Conservation (phyloP, 2,888 invertebrate genomes). For the Oxycera nigricornis region DNA sequence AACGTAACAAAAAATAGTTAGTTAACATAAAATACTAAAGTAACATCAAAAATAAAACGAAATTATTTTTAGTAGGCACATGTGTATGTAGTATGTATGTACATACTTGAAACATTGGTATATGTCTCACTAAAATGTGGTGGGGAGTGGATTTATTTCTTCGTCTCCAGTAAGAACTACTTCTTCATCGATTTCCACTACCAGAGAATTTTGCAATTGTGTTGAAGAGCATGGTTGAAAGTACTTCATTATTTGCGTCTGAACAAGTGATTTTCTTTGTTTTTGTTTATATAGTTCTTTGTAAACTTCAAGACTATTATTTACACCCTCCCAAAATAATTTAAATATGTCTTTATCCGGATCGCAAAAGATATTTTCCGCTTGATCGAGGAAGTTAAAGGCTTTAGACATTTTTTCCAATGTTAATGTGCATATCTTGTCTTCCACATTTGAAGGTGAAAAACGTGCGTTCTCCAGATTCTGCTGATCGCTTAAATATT, state of each 20-base stretch:
- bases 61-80: no score
- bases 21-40: no score
- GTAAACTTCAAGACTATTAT: conserved; percentile 1
- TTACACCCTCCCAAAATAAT: not conserved
- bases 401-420: not conserved
- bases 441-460: not conserved
- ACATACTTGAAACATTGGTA: no score
- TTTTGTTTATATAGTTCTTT: conserved; percentile 3
- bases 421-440: not conserved
- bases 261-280: conserved; percentile 8
- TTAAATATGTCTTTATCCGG: not conserved
- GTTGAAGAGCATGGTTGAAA: not conserved
- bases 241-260: not conserved
- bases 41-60: no score
- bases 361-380: not conserved
- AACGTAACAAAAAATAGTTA: no score
- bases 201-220: not conserved
- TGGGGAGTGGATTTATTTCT: no score
- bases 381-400: not conserved
- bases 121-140: no score
- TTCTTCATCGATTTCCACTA: not conserved
- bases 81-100: no score
- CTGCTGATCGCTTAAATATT: no score
- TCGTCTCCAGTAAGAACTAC: conserved; percentile 9
- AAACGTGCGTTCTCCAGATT: not conserved